phyloP scores from a whole-genome alignment of 2,888 invertebrate species.

The Calameuta filiformis region DNA sequence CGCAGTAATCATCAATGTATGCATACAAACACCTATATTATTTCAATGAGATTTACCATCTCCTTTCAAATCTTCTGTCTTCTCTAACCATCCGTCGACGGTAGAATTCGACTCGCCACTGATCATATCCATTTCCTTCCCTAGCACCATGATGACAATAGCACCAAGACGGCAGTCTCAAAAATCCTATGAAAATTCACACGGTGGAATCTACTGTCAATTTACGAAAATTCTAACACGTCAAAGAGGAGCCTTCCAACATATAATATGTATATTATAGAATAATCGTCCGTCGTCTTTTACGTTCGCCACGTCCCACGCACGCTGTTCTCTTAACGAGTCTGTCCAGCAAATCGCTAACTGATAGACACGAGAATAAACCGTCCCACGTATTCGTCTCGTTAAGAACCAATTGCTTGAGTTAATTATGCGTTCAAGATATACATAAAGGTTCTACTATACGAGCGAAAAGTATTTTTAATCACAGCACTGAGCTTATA shows the following conservation, averaged over 20 bases:
- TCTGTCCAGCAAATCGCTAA: not conserved
- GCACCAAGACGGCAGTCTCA: not conserved
- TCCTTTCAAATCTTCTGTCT: conserved; percentile 36
- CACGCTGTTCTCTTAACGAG: not conserved
- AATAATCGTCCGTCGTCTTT: not conserved
- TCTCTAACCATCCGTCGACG: conserved; percentile 49
- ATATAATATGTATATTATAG: not conserved
- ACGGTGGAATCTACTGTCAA: not conserved
- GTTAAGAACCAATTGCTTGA: not conserved
- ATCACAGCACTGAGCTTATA: not conserved
- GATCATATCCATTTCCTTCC: conserved; percentile 41
- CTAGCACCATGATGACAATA: conserved; percentile 41
- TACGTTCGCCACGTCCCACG: not conserved
- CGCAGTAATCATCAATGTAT: not conserved
- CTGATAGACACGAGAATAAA: not conserved
- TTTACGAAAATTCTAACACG: not conserved
- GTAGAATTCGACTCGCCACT: conserved; percentile 31
- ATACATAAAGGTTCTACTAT: not conserved
- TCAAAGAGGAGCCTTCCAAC: not conserved
- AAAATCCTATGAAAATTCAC: not conserved
- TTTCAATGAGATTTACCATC: conserved; percentile 38
- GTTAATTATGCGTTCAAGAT: not conserved
- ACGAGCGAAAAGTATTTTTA: not conserved
- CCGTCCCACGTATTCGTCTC: not conserved
- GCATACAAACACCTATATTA: not conserved